Percentiles rank a stretch among this genome's conserved stretches.
phyloP scores from a whole-genome alignment of 2,113 vertebrate genomes.

The Meleagris gallopavo region DNA sequence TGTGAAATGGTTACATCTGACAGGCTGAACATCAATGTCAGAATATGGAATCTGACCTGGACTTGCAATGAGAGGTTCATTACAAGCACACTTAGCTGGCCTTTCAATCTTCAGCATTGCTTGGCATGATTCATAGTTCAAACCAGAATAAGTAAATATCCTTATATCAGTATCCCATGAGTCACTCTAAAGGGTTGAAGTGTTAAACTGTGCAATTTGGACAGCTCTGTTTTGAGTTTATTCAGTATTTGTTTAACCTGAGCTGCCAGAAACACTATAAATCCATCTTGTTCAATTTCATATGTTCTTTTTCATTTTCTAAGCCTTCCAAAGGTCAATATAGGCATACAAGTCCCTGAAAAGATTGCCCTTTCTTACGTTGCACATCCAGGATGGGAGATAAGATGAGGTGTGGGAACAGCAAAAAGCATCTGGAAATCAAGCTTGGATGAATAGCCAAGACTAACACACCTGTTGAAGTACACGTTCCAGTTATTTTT shows the following conservation, averaged over 20 bases:
- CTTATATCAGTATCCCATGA: neutral
- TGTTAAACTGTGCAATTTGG: conserved; percentile 34
- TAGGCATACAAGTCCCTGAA: conserved; percentile 9
- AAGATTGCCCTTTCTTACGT: conserved; percentile 38
- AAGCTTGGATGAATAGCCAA: conserved; percentile 68
- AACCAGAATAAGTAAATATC: conserved; percentile 59
- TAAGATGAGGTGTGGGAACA: conserved; percentile 41
- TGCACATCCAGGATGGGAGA: conserved; percentile 42
- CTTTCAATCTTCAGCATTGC: neutral
- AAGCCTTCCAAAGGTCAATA: conserved; percentile 41
- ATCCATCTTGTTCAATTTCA: conserved; percentile 52
- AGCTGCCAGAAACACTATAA: conserved; percentile 69
- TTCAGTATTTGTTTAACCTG: conserved; percentile 76
- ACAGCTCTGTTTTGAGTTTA: conserved; percentile 70
- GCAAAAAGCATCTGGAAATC: conserved; percentile 65
- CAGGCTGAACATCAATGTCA: conserved; percentile 44
- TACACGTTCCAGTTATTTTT: conserved; percentile 24
- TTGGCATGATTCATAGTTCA: neutral
- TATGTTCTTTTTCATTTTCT: conserved; percentile 50
- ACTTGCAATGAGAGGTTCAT: conserved; percentile 39
- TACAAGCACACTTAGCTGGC: neutral
- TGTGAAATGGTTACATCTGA: conserved; percentile 4
- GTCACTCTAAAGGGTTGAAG: neutral
- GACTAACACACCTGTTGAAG: conserved; percentile 68
- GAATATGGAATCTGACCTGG: conserved; percentile 29